Evolutionary conservation across 1,140 invertebrate species (phyloP), one percentile per base, ranked within the genome.

Genomic region (Leptinotarsa texana): DNA sequence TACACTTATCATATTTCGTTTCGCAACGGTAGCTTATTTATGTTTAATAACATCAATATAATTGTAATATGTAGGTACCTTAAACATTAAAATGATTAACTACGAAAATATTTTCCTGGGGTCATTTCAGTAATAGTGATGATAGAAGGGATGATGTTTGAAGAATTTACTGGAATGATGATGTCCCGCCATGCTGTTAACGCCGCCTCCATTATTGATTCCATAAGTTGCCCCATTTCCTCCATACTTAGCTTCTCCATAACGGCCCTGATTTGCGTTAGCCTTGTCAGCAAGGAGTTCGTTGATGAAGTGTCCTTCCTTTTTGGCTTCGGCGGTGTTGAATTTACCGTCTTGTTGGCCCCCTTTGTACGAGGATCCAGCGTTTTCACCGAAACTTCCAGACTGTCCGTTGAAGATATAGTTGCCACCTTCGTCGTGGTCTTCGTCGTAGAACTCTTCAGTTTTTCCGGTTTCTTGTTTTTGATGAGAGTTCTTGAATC

Each of bases 381-480:
- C 82, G n/a, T 88, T 87, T 75, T 89, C 87, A 0, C 88, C 89
- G 75, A 88, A 89, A 0, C 84, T 85, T 13, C 88, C 88, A 42
- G 85, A 83, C 72, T 81, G 75, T 13, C 81, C 83, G 66, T 88
- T 88, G 71, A 87, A 87, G 24, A 86, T 87, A 62, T 87, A 84
- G 51, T 90, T 84, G 66, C 89, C 88, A 0, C 87, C 89, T 79
- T 90, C 89, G 79, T 91, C 89, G 78, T 91, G 88, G 24, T 88
- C 88, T 77, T 91, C 90, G 73, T 92, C 90, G 74, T 90, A 91
- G 85, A 88, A 92, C 77, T 88, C 89, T 79, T 91, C 89, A 15
- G 89, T 88, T 82, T 90, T 90, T 70, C 90, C 89, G 78, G 89
- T 88, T 79, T 92, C 90, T 78, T 92, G 90, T 75, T 92, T 92